These are phyloP conservation scores for Pelecanoides urinatrix DNA, from an alignment of 2,113 vertebrate genomes.

Conservation along the genomic window DNA sequence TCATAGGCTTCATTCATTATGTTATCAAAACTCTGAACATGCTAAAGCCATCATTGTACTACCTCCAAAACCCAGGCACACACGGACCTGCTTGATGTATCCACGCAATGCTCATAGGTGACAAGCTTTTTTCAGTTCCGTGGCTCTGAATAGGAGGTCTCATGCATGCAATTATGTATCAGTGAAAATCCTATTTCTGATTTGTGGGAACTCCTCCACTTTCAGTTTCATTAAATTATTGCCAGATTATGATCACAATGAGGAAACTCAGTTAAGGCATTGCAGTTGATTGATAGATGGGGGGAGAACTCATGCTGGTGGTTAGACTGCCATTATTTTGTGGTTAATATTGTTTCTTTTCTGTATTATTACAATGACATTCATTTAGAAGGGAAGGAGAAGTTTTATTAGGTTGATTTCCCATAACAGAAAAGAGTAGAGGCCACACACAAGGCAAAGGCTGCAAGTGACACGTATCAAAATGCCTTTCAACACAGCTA, in stretches of 20 bases:
- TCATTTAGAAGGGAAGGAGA: constrained; percentile 9
- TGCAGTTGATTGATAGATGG: not conserved
- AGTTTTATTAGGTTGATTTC: not conserved
- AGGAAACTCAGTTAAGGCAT: not conserved
- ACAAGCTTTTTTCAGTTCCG: not conserved
- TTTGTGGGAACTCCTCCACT: constrained; percentile 30
- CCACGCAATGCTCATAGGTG: not conserved
- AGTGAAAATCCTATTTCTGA: not conserved
- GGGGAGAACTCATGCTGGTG: not conserved
- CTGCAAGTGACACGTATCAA: not conserved
- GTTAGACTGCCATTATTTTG: constrained; percentile 30
- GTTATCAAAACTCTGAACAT: not conserved
- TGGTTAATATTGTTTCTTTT: constrained; percentile 34
- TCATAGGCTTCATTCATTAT: not conserved
- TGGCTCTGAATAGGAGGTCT: not conserved
- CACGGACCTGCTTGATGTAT: not conserved
- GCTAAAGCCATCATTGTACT: not conserved
- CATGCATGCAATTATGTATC: not conserved
- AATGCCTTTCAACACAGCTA: not conserved
- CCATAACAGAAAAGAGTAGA: not conserved
- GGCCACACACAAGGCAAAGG: not conserved
- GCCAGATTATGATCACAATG: not conserved
- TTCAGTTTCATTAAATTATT: constrained; percentile 42
- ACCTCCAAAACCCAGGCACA: not conserved
- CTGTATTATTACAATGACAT: constrained; percentile 33